A percentile compares a stretch with the other conserved stretches of the same genome.
These are phyloP conservation scores for Anguilla marmorata DNA, from an alignment of 2,797 vertebrate species.

Conservation along the genomic window DNA sequence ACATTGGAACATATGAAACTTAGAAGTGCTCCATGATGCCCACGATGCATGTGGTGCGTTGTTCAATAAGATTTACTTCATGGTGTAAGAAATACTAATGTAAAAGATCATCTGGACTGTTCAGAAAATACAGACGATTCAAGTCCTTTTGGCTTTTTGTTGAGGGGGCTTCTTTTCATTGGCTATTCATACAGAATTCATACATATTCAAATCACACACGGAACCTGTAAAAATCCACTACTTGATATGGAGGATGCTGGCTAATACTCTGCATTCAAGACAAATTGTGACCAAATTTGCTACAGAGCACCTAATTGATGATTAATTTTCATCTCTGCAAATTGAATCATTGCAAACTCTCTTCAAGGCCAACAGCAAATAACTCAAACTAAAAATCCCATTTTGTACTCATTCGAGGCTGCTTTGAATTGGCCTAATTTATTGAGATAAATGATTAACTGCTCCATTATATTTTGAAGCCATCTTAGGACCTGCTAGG, in stretches of 20 bases:
- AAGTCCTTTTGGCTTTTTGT: background rate
- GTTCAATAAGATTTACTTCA: background rate
- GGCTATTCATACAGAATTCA: background rate
- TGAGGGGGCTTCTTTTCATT: background rate
- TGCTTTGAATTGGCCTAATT: slow-evolving; percentile 40
- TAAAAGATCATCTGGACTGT: background rate
- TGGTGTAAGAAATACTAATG: background rate
- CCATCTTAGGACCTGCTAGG: background rate
- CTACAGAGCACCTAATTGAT: slow-evolving; percentile 34
- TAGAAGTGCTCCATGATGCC: background rate
- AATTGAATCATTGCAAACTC: slow-evolving; percentile 50
- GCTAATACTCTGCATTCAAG: background rate
- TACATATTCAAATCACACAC: background rate
- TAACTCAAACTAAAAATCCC: slow-evolving; percentile 26
- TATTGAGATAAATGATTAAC: slow-evolving; percentile 37
- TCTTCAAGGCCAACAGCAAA: slow-evolving; percentile 44
- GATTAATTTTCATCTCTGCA: slow-evolving; percentile 47
- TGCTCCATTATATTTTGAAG: slow-evolving; percentile 10
- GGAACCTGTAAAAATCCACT: background rate
- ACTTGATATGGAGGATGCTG: background rate
- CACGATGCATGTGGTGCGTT: background rate
- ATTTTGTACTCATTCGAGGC: slow-evolving; percentile 35
- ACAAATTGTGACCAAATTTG: slow-evolving; percentile 36
- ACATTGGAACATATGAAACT: background rate
- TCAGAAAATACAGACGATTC: background rate